These are phyloP conservation scores for Spodoptera exigua DNA, from an alignment of 2,888 invertebrate species.

Conservation along the genomic window DNA sequence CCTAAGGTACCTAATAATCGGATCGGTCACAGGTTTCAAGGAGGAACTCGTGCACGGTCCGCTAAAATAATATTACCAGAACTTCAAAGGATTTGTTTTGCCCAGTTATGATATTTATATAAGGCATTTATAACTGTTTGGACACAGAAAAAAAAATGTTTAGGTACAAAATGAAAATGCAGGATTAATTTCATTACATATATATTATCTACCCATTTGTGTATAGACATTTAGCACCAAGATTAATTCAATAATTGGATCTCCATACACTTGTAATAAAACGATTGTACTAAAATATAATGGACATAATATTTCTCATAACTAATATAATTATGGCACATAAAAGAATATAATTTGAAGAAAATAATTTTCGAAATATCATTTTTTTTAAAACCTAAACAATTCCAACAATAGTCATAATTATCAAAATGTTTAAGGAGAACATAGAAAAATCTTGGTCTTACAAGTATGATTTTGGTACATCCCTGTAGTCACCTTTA, in stretches of 20 bases:
- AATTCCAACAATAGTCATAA: conserved; percentile 14
- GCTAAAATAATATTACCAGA: no score
- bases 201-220: conserved; percentile 14
- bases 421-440: conserved; percentile 24
- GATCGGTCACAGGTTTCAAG: no score
- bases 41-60: no score
- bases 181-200: conserved; percentile 7
- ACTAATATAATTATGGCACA: conserved; percentile 47
- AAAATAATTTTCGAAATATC: conserved; percentile 12
- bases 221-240: conserved; percentile 48
- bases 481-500: conserved; percentile 41
- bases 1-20: no score
- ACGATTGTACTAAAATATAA: conserved; percentile 37
- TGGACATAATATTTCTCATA: conserved; percentile 4
- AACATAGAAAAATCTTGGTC: conserved; percentile 46
- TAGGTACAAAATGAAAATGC: conserved; percentile 18
- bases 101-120: no score
- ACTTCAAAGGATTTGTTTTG: no score
- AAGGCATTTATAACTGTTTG: no score
- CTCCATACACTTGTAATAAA: conserved; percentile 27
- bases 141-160: not conserved
- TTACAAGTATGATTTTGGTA: conserved; percentile 7
- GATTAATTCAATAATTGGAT: conserved; percentile 40
- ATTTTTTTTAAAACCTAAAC: conserved; percentile 8
- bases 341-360: conserved; percentile 26